These are phyloP conservation scores for Thripadectes ignobilis DNA, from an alignment of 2,797 vertebrate genomes.

Conservation along the genomic window DNA sequence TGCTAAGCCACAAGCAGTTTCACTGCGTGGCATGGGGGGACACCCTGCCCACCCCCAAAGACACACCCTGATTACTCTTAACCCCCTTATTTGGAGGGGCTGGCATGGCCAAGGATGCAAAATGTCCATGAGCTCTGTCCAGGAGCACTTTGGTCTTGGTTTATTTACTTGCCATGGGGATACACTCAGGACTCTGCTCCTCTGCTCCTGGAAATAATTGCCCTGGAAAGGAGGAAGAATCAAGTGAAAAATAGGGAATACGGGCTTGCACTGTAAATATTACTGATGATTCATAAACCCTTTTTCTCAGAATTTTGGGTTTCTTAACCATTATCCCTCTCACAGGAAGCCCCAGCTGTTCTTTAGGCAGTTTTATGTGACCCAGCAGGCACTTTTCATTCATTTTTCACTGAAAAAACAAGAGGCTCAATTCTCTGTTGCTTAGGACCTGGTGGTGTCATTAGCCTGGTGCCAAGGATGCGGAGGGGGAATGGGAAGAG, in stretches of 20 bases:
- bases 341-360: neutral
- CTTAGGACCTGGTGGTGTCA: neutral
- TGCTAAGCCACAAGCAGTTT: neutral
- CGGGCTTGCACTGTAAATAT: constrained; percentile 10
- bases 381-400: constrained; percentile 48
- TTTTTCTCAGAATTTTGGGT: constrained; percentile 43
- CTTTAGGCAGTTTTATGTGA: constrained; percentile 56
- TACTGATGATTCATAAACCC: constrained; percentile 45
- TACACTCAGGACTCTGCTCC: neutral
- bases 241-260: neutral
- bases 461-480: neutral
- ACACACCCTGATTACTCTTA: neutral
- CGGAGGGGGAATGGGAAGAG: neutral
- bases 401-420: constrained; percentile 54
- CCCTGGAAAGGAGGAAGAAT: neutral
- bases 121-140: neutral
- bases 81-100: neutral
- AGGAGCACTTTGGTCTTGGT: fast-evolving
- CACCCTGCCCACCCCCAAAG: neutral
- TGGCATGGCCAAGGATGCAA: neutral
- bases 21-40: neutral
- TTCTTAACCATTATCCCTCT: constrained; percentile 57
- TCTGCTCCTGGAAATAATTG: neutral
- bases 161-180: neutral
- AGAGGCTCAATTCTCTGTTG: constrained; percentile 1